These are phyloP conservation scores for Ceramica pisi DNA, from an alignment of 2,888 invertebrate genomes.

Conservation along the genomic window DNA sequence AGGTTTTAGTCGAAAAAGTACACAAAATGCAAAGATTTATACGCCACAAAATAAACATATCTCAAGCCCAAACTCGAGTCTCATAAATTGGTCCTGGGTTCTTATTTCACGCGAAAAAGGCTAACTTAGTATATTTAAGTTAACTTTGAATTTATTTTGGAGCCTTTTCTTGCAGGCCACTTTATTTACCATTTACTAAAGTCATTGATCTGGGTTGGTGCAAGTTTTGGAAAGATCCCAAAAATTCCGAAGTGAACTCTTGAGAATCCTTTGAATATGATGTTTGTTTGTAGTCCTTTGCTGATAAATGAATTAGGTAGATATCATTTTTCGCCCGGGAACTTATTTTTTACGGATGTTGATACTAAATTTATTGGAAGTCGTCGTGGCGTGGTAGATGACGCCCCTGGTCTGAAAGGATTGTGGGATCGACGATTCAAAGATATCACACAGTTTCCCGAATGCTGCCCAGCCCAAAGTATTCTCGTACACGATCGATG, in stretches of 20 bases:
- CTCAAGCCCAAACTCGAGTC: conserved; percentile 20
- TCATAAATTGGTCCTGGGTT: conserved; percentile 47
- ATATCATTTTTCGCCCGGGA: background rate
- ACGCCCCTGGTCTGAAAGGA: no score
- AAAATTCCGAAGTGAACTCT: conserved; percentile 12
- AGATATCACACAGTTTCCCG: no score
- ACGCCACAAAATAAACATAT: conserved; percentile 21
- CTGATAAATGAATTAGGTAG: background rate
- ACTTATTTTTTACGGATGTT: background rate
- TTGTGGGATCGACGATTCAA: no score
- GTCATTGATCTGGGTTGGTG: conserved; percentile 43
- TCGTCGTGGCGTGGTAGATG: no score
- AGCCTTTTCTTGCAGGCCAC: conserved; percentile 9
- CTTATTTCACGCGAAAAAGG: conserved; percentile 35
- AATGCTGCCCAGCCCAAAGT: no score
- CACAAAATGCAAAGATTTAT: conserved; percentile 44
- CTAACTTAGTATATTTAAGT: conserved; percentile 30
- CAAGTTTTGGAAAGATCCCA: conserved; percentile 38
- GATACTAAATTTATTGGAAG: no score
- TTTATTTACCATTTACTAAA: conserved; percentile 25
- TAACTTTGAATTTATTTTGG: conserved; percentile 31
- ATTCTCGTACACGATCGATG: no score
- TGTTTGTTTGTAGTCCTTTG: conserved; percentile 9
- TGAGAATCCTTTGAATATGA: background rate
- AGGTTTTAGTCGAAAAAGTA: conserved; percentile 26